phyloP scores from a whole-genome alignment of 2,888 invertebrate genomes.

The Cantharis rufa region DNA sequence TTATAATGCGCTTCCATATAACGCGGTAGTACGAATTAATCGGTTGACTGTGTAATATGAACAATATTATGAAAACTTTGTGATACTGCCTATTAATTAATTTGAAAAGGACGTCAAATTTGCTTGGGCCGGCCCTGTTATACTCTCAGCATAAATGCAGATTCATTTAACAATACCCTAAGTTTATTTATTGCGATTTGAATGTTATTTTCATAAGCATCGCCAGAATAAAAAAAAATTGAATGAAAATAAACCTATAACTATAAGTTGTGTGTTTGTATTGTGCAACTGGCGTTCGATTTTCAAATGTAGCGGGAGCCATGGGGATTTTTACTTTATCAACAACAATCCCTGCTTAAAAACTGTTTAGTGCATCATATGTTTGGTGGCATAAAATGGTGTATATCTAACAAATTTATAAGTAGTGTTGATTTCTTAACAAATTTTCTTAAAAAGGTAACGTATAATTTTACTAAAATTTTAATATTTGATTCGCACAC shows the following conservation, averaged over 20 bases:
- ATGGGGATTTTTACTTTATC: neutral
- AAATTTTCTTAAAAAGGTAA: conserved; percentile 48
- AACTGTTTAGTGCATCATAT: conserved; percentile 50
- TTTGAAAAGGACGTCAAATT: too few relatives aligned
- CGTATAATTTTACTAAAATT: conserved; percentile 34
- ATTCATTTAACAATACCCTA: too few relatives aligned
- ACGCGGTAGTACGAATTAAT: too few relatives aligned
- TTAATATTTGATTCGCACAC: conserved; percentile 10
- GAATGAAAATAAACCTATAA: neutral
- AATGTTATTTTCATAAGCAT: neutral
- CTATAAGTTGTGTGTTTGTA: neutral
- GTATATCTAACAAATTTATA: conserved; percentile 39
- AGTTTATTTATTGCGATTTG: neutral
- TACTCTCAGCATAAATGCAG: too few relatives aligned
- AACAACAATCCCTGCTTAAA: conserved; percentile 35
- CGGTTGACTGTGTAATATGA: too few relatives aligned
- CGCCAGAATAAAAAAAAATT: neutral
- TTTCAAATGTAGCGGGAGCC: neutral
- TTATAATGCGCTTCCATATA: too few relatives aligned
- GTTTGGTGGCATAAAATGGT: conserved; percentile 58
- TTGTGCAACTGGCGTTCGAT: neutral
- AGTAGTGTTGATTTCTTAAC: conserved; percentile 44
- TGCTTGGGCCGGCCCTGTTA: too few relatives aligned
- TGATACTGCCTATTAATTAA: too few relatives aligned
- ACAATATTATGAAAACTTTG: too few relatives aligned